Conservation (phyloP, 2,888 invertebrate genomes). For the Nezara viridula region DNA sequence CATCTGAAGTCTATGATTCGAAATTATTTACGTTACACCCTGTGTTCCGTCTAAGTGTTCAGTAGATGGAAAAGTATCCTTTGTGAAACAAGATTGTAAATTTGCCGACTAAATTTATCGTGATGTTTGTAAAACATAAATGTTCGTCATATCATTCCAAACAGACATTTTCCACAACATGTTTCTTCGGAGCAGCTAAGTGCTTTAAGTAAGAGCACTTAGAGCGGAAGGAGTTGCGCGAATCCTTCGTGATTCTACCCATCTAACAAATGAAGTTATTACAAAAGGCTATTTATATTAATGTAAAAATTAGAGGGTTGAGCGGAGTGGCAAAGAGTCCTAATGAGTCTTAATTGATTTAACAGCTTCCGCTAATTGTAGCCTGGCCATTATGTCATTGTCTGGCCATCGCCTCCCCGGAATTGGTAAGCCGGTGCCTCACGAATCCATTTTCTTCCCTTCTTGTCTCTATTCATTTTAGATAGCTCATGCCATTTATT, state of each 20-base stretch:
- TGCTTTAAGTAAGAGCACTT: neutral
- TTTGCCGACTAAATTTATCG: too few species aligned
- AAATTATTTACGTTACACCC: too few species aligned
- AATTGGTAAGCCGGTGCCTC: neutral
- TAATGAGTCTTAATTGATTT: conserved; percentile 47
- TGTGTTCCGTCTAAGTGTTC: too few species aligned
- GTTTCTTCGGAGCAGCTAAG: neutral
- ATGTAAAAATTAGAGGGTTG: conserved; percentile 30
- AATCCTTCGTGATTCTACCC: neutral
- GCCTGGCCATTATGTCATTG: conserved; percentile 17
- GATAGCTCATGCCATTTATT: neutral
- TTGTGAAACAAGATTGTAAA: too few species aligned
- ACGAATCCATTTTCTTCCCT: neutral
- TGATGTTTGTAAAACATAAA: too few species aligned
- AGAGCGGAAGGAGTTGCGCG: neutral
- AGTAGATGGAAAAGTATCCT: too few species aligned
- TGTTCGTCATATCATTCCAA: too few species aligned
- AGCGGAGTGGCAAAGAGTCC: neutral
- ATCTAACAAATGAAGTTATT: conserved; percentile 30
- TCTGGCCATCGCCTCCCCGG: conserved; percentile 4
- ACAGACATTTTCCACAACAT: neutral
- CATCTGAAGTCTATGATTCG: too few species aligned
- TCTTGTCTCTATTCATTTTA: neutral
- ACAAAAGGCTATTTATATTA: conserved; percentile 31
- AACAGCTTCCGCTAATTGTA: conserved; percentile 45